Conservation (phyloP, 2,888 invertebrate genomes). For the Tetheella fluctuosa region DNA sequence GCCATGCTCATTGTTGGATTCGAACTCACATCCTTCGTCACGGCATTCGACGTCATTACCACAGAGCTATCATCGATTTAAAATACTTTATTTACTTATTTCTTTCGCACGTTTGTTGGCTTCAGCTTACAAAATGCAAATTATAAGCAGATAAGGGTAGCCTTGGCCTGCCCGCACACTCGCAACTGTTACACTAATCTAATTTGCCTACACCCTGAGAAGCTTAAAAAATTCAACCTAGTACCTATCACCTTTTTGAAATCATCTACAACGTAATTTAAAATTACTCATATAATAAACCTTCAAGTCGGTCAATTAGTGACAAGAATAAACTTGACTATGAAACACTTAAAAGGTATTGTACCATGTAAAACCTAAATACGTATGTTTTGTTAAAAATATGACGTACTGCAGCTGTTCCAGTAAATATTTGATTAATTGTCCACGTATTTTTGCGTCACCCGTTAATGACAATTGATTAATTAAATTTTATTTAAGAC, state of each 20-base stretch:
- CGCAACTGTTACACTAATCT: conserved; percentile 61
- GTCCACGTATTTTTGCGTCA: conserved; percentile 14
- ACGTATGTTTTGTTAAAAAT: background rate
- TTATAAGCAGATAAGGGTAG: conserved; percentile 45
- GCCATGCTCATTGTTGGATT: too few relatives aligned
- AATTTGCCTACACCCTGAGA: conserved; percentile 52
- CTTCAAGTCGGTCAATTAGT: too few relatives aligned
- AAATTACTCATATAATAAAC: background rate
- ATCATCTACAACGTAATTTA: background rate
- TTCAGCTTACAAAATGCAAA: conserved; percentile 44
- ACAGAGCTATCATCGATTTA: too few relatives aligned
- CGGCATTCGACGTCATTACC: too few relatives aligned
- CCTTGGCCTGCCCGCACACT: conserved; percentile 58
- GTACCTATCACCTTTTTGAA: background rate
- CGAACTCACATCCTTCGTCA: too few relatives aligned
- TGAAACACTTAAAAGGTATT: background rate
- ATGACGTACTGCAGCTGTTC: background rate
- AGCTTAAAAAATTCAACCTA: conserved; percentile 40
- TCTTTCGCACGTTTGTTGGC: conserved; percentile 40
- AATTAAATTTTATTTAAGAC: background rate
- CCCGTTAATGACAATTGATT: conserved; percentile 8
- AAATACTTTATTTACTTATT: conserved; percentile 9
- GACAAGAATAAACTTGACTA: too few relatives aligned
- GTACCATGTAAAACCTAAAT: background rate
- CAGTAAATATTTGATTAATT: conserved; percentile 6